These are phyloP conservation scores for Pangasius krempfi DNA, from an alignment of 2,797 vertebrate species.

Conservation along the genomic window DNA sequence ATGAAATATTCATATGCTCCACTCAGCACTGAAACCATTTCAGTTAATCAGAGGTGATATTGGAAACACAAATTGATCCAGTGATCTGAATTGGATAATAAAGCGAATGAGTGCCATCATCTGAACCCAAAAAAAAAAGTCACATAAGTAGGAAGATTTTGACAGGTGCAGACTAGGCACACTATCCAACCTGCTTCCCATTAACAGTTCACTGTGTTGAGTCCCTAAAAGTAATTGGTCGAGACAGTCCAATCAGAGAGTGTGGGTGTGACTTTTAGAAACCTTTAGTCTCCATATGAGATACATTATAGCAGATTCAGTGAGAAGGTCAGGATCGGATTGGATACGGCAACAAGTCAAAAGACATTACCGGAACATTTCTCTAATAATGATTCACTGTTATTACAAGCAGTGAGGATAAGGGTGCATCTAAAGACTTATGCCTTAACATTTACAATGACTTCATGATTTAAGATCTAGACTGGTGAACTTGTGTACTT, in stretches of 20 bases:
- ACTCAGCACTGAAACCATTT: slow-evolving; percentile 42
- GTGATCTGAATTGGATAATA: slow-evolving; percentile 20
- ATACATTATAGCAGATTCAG: slow-evolving; percentile 43
- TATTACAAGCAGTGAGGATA: neutral
- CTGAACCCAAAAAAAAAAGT: neutral
- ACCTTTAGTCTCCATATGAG: slow-evolving; percentile 44
- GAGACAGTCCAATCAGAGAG: slow-evolving; percentile 54
- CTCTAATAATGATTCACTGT: slow-evolving; percentile 6
- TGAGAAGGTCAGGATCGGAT: slow-evolving; percentile 34
- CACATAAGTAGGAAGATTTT: slow-evolving; percentile 28
- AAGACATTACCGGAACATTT: slow-evolving; percentile 19
- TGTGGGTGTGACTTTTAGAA: slow-evolving; percentile 48
- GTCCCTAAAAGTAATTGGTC: slow-evolving; percentile 41
- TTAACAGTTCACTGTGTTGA: slow-evolving; percentile 29
- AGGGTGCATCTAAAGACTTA: neutral
- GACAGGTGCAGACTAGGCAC: slow-evolving; percentile 47
- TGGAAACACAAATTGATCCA: slow-evolving; percentile 19
- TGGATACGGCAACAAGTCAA: slow-evolving; percentile 41
- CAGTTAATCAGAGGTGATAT: slow-evolving; percentile 26
- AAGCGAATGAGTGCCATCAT: slow-evolving; percentile 11
- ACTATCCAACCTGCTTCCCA: slow-evolving; percentile 30
- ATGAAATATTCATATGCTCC: slow-evolving; percentile 43
- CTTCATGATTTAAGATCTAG: neutral
- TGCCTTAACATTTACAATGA: slow-evolving; percentile 6
- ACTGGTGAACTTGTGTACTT: neutral